Base-by-base conservation (phyloP, 37 sponge, comb jelly and placozoan species). In the Tethya wilhelma region DNA sequence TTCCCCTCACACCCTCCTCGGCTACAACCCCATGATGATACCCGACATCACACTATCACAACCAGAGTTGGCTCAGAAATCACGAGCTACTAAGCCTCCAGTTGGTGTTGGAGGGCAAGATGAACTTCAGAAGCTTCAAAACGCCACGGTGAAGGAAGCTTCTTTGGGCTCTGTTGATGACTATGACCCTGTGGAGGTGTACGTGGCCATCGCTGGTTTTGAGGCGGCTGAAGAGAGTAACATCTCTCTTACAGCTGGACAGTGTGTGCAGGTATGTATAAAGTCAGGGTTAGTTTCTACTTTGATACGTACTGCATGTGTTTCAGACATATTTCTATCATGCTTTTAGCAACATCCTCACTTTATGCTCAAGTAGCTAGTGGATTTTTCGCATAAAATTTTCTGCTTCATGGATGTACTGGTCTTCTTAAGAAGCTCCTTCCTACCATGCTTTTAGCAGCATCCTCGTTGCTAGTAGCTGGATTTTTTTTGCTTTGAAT, bases 151-250 rank as follows among this genome's bases (percentile, higher is more conserved):
- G 22, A 32, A 65, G 67, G 66, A 37, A 34, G 17, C 67, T n/a
- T 29, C 14, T 29, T 22, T 42, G 69, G 42, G 22, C 6, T 75
- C 75, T 1, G 4, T 72, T 44, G 82, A 81, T 6, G 73, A 81
- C 25, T 72, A 72, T 62, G 82, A 81, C 64, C 64, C 63, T 0
- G 64, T 81, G 26, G 73, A 72, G 37, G 22, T 79, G 25, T 86
- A 65, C 38, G 70, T 88, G 0, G 88, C 83, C 33, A 76, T 88
- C 4, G 88, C 88, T 56, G 88, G 77, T 64, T 88, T 78, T 53
- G 45, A 44, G 14, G 77, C 82, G 8, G 45, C 57, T 0, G 87
- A 87, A 43, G 64, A 75, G 42, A 42, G 46, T 31, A 88, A 36
- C 55, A 71, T 88, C 5, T 63, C 82, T 6, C 77, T 88, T 5